Percentiles rank a stretch among this genome's conserved stretches.
phyloP scores from a whole-genome alignment of 2,113 vertebrate species.

The Sus scrofa region T2T-Sscrofa CM000814.6:131741001-131741500 shows the following conservation, averaged over 20 bases:
- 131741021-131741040: neutral
- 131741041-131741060: neutral
- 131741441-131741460: too few species aligned
- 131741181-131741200: neutral
- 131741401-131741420: too few species aligned
- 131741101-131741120: neutral
- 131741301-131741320: neutral
- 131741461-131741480: too few species aligned
- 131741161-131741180: fast-evolving
- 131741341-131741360: neutral
- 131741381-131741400: neutral
- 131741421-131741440: too few species aligned
- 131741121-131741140: neutral
- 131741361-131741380: neutral
- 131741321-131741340: neutral
- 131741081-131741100: neutral
- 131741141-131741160: neutral
- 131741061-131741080: neutral
- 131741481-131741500: too few species aligned
- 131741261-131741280: fast-evolving
- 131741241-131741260: neutral
- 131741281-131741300: neutral
- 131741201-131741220: neutral
- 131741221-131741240: neutral
- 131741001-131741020: neutral